A percentile compares a stretch with the other conserved stretches of the same genome.
phyloP scores from a whole-genome alignment of 2,113 vertebrate genomes.

The Numida meleagris region DNA sequence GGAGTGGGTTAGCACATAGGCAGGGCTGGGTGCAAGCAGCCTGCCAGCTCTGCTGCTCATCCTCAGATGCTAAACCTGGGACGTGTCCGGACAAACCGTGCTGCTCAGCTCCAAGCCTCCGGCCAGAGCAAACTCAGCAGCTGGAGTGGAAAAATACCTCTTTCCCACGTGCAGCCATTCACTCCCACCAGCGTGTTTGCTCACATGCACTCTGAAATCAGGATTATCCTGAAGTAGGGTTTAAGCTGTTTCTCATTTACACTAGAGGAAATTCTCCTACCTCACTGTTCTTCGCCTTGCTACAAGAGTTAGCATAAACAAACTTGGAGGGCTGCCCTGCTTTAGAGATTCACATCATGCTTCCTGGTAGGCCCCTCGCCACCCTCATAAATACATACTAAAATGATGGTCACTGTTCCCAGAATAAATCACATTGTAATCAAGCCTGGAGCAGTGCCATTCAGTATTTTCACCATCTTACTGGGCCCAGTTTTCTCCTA shows the following conservation, averaged over 20 bases:
- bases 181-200: accelerated
- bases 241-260: neutral
- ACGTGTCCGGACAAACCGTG: neutral
- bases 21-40: neutral
- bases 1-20: accelerated
- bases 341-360: neutral
- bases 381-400: neutral
- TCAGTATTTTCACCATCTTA: neutral
- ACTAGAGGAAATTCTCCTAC: neutral
- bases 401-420: neutral
- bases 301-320: neutral
- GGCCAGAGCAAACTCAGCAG: neutral
- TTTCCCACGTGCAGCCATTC: accelerated
- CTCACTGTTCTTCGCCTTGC: accelerated
- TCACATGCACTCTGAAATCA: neutral
- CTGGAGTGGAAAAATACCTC: neutral
- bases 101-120: neutral
- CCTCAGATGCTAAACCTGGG: neutral
- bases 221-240: neutral
- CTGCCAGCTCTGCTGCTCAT: neutral
- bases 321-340: constrained; percentile 5
- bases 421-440: neutral
- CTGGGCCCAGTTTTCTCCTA: neutral
- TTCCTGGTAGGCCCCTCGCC: neutral
- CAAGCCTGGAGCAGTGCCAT: neutral